A percentile compares a stretch with the other conserved stretches of the same genome.
Conservation (phyloP, 2,888 invertebrate genomes). For the Hipparchia semele region DNA sequence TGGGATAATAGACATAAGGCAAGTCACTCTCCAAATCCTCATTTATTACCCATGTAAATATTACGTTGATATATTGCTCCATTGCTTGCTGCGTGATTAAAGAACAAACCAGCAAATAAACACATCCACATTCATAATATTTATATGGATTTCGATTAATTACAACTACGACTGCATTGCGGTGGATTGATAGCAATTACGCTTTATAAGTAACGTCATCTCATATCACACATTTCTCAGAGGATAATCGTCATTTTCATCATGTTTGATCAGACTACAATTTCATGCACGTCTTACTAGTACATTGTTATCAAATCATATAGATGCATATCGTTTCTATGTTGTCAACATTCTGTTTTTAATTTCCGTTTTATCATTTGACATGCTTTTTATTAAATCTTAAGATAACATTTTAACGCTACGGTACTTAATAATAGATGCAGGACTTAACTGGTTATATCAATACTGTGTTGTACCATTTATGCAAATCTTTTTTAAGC, state of each 20-base stretch:
- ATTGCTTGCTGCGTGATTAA: too few relatives aligned
- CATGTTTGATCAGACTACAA: slow-evolving; percentile 5
- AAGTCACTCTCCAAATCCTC: too few relatives aligned
- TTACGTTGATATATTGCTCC: too few relatives aligned
- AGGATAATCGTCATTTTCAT: slow-evolving; percentile 5
- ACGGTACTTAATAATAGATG: neutral
- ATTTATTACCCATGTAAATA: too few relatives aligned
- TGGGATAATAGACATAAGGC: too few relatives aligned
- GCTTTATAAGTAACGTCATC: neutral
- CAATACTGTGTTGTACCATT: neutral
- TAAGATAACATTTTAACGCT: neutral
- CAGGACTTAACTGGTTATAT: neutral
- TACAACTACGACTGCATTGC: neutral
- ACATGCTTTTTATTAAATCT: neutral
- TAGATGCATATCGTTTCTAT: neutral
- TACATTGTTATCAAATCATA: slow-evolving; percentile 4
- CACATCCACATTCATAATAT: too few relatives aligned
- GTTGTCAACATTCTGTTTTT: neutral
- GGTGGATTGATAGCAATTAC: neutral
- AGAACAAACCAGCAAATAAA: too few relatives aligned
- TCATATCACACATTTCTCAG: slow-evolving; percentile 2
- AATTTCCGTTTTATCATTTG: neutral
- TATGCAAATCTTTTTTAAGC: neutral
- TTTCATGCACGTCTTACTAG: neutral
- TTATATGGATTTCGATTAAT: too few relatives aligned